A percentile compares a stretch with the other conserved stretches of the same genome.
These are phyloP conservation scores for Onychorhynchus coronatus DNA, from an alignment of 2,113 vertebrate genomes.

Conservation along the genomic window DNA sequence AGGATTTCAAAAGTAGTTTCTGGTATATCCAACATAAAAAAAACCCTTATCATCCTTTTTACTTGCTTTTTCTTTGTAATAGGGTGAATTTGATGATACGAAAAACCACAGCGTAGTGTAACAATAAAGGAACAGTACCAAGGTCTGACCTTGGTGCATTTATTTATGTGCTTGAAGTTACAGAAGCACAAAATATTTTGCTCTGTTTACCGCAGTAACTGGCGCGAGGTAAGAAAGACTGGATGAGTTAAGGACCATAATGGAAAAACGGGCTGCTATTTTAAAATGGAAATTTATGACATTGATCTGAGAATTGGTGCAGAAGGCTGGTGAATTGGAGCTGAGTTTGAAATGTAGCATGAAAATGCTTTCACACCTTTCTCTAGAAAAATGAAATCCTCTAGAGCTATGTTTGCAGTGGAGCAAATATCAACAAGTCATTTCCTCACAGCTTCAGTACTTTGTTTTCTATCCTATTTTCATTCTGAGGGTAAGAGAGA, in stretches of 20 bases:
- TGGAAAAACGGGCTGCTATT: background rate
- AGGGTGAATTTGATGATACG: background rate
- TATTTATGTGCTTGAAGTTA: background rate
- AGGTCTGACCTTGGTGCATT: background rate
- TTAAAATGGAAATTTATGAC: constrained; percentile 23
- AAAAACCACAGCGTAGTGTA: background rate
- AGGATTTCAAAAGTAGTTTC: background rate
- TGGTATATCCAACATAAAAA: background rate
- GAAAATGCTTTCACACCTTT: constrained; percentile 7
- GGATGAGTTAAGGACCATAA: background rate
- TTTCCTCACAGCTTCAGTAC: background rate
- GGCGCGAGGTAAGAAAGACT: background rate
- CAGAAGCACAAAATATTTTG: background rate
- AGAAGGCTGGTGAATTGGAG: background rate
- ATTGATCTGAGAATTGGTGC: constrained; percentile 17
- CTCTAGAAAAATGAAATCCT: background rate
- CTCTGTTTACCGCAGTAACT: background rate
- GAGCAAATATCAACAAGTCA: background rate
- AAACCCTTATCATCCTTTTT: background rate
- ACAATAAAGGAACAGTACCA: background rate
- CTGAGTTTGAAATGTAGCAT: constrained; percentile 8
- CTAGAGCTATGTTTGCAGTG: background rate
- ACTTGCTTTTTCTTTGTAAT: background rate
- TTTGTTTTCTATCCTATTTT: background rate
- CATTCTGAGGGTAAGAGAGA: background rate